phyloP scores from a whole-genome alignment of 2,797 vertebrate species.

The Cryptoprocta ferox region DNA sequence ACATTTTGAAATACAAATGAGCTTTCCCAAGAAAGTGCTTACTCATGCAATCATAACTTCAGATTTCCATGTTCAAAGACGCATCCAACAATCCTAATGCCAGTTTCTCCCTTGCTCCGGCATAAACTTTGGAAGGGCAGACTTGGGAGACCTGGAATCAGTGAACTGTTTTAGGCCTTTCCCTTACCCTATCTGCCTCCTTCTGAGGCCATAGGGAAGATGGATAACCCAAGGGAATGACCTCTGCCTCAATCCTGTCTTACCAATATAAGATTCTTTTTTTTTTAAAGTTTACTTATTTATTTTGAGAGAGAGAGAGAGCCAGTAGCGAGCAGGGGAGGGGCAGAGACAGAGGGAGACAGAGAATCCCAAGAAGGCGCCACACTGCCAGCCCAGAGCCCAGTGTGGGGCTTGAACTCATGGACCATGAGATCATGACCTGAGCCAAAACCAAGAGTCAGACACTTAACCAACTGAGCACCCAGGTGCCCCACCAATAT shows the following conservation, averaged over 20 bases:
- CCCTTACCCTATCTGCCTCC: neutral
- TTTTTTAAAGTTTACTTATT: too few species aligned
- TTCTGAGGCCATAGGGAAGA: neutral
- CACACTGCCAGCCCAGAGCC: too few species aligned
- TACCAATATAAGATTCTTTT: neutral
- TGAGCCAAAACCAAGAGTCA: too few species aligned
- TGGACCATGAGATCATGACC: too few species aligned
- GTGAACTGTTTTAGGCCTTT: neutral
- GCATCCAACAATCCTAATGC: neutral
- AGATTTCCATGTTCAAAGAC: conserved; percentile 41
- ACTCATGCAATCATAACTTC: neutral
- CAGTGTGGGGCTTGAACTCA: too few species aligned
- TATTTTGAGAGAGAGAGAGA: too few species aligned
- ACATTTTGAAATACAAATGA: conserved; percentile 54
- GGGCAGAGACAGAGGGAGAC: too few species aligned
- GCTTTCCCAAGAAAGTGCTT: conserved; percentile 40
- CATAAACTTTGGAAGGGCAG: neutral
- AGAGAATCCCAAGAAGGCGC: too few species aligned
- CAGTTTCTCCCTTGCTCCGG: neutral
- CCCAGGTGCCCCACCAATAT: too few species aligned
- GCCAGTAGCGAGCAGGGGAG: too few species aligned
- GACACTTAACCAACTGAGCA: too few species aligned
- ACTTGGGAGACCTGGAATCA: neutral
- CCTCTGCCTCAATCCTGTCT: neutral
- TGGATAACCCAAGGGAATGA: neutral